Evolutionary conservation across 2,888 invertebrate species (phyloP), one percentile per base, ranked within the genome.

Genomic region (Nyleta sp.): DNA sequence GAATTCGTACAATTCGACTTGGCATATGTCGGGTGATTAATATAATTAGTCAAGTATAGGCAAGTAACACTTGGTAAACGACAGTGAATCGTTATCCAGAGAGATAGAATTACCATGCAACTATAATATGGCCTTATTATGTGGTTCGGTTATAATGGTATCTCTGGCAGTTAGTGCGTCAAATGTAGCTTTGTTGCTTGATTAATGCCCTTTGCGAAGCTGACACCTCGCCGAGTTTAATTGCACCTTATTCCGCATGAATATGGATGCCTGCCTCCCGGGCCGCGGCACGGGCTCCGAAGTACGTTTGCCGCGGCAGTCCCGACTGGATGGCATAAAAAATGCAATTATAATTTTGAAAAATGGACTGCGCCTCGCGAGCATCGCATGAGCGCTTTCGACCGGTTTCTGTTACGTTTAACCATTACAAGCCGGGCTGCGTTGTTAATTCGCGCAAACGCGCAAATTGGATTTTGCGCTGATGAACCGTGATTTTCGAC

Each of bases 221-320:
- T 89, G 90, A 90, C 90, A 90, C 90, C 90, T 90, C 87, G 86
- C 87, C 78, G 83, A 87, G 86, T 90, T 90, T 90, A 90, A 90
- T 90, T 90, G 90, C 89, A 89, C 89, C 90, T 90, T 89, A 89
- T 90, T 90, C 89, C 78, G 84, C 88, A 90, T 90, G 90, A 90
- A 90, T 90, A 90, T 90, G 90, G 89, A 90, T 90, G 89, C 84
- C 76, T 88, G 87, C 87, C 88, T 87, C 83, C 84, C 87, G 88
- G 88, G 84, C 85, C 82, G 72, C 74, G 65, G 74, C 80, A 78
- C 80, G 75, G 67, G 50, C 40, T 59, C 48, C 52, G 57, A 15
- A 52, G 33, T 46, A 33, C 60, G 76, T 62, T 60, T 71, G 64
- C 71, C 38, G 33, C 52, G n/a, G 31, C 42, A 59, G 50, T 67